Evolutionary conservation across 2,797 vertebrate species (phyloP), one percentile per base, ranked within the genome.

Genomic region (Apodemus agrarius): DNA sequence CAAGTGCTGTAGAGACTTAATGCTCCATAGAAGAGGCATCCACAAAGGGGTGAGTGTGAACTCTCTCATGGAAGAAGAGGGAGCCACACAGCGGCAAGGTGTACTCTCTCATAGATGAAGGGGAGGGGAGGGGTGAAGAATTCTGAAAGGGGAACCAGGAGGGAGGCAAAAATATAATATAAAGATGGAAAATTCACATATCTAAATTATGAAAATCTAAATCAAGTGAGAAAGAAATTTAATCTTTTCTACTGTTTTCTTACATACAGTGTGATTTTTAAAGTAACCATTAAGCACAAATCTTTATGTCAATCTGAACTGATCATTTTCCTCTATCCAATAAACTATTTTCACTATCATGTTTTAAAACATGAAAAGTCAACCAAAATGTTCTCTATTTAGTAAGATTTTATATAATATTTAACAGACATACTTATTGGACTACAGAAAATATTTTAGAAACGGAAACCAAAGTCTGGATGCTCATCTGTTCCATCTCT

Each of bases 361-460:
- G 74, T 87, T 93, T 52, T 14, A 9, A 92, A 29, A 9, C 61
- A 34, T 22, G 26, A 16, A 78, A 93, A 82, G 34, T 67, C 26
- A 87, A 85, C 21, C 19, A 11, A 76, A 80, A 7, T 57, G 1
- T 79, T n/a, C 8, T 67, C 65, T 90, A 8, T 78, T 92, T 54
- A 19, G 49, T 52, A 87, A 82, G 34, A 72, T n/a, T 75, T 52
- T 54, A 13, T 61, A 2, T 83, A n/a, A 69, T 69, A 69, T 63
- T 88, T 82, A 94, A 49, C 37, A 61, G 31, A 93, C 84, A 61
- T 88, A 40, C 1, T 84, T 19, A 52, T 3, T 96, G 59, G 22
- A 49, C 75, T 86, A 54, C 31, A 59, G 43, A 91, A 8, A 83
- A 40, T 92, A n/a, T 89, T 72, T 94, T 63, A 81, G 40, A 94